Evolutionary conservation across 1,140 invertebrate species (phyloP).

Genomic region (Penaeus vannamei): DNA sequence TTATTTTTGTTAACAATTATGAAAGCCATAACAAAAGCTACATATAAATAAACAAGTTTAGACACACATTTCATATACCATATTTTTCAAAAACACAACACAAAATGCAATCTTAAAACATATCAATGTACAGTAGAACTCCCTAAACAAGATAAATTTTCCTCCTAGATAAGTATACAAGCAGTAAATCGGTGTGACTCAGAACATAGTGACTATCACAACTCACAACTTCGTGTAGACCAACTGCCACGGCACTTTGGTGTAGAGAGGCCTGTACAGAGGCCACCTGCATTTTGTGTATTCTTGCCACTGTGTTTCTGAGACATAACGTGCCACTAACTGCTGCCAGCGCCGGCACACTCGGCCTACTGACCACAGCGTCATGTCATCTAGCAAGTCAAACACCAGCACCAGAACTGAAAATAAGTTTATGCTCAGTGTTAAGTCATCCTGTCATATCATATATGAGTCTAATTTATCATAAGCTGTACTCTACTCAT

Average conservation of each 20-base stretch:
- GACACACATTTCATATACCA: too few species aligned
- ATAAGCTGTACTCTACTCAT: not conserved
- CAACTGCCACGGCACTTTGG: constrained; percentile 84
- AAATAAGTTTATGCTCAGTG: constrained; percentile 42
- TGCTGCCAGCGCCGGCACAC: constrained; percentile 89
- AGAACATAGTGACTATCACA: too few species aligned
- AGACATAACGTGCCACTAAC: constrained; percentile 82
- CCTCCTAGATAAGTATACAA: too few species aligned
- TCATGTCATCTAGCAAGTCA: constrained; percentile 91
- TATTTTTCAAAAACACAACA: too few species aligned
- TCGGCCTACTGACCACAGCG: constrained; percentile 87
- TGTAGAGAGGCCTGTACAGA: constrained; percentile 82
- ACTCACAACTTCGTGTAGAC: constrained; percentile 76
- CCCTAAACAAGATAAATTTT: too few species aligned
- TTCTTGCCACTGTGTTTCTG: constrained; percentile 83
- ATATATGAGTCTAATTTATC: not conserved
- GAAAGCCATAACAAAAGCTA: not conserved
- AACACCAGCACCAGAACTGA: constrained; percentile 89
- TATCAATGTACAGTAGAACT: too few species aligned
- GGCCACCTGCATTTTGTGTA: constrained; percentile 86
- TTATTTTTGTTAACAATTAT: not conserved
- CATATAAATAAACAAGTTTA: not conserved
- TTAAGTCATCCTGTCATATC: not conserved
- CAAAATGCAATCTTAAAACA: too few species aligned
- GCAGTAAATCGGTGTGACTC: too few species aligned